phyloP scores from a whole-genome alignment of 2,113 vertebrate genomes.

The Myanophis thanlyinensis region DNA sequence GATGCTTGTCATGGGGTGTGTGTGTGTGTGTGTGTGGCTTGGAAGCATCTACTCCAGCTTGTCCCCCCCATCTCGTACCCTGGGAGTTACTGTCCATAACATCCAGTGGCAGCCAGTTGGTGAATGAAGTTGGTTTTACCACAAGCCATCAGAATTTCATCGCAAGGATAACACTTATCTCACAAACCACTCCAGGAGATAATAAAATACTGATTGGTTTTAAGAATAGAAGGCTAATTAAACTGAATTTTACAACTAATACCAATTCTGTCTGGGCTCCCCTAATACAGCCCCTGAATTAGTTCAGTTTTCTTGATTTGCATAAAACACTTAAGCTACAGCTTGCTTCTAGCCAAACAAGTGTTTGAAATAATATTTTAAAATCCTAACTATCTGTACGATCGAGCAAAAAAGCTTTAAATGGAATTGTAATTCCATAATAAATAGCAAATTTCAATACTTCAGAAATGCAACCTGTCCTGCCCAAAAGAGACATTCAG shows the following conservation, averaged over 20 bases:
- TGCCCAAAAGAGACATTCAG: too few relatives aligned
- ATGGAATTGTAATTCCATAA: not conserved
- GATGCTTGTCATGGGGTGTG: not conserved
- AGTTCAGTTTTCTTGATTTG: not conserved
- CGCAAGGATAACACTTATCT: not conserved
- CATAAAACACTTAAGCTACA: not conserved
- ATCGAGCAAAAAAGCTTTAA: not conserved
- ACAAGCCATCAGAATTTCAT: not conserved
- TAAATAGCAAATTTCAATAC: not conserved
- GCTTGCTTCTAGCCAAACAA: not conserved
- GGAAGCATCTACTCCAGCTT: not conserved
- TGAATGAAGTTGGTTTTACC: not conserved
- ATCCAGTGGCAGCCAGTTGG: not conserved
- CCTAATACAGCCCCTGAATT: not conserved
- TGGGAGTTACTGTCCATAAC: not conserved
- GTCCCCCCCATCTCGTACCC: not conserved
- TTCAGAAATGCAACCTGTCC: not conserved
- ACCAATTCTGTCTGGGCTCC: not conserved
- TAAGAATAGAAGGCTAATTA: not conserved
- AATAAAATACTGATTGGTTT: not conserved
- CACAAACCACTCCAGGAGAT: not conserved
- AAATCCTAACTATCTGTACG: not conserved
- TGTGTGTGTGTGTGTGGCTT: too few relatives aligned
- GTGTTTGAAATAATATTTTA: not conserved
- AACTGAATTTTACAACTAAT: not conserved